These are phyloP conservation scores for Phalacrocorax brasilianus DNA, from an alignment of 2,113 vertebrate species.

Conservation along the genomic window DNA sequence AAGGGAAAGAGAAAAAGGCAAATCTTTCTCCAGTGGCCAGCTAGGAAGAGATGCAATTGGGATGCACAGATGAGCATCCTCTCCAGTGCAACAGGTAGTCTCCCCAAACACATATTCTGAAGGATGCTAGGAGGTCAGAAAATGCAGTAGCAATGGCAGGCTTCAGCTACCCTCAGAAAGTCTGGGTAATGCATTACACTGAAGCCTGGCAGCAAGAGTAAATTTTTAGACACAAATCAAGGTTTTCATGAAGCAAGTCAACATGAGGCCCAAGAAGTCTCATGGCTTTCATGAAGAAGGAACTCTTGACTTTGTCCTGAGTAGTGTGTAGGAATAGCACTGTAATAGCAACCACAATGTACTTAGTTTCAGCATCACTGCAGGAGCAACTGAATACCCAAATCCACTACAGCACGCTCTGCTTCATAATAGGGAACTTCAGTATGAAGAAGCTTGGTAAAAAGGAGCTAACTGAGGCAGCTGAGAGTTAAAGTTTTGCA, in stretches of 20 bases:
- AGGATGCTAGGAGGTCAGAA: neutral
- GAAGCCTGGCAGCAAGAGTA: neutral
- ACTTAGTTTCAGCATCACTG: neutral
- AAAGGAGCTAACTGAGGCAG: neutral
- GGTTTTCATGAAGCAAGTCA: neutral
- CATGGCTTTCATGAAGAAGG: neutral
- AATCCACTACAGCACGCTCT: neutral
- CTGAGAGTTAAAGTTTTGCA: neutral
- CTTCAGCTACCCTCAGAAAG: neutral
- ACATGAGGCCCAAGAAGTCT: neutral
- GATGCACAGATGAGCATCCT: fast-evolving
- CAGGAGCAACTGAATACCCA: neutral
- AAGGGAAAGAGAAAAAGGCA: neutral
- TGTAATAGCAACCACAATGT: neutral
- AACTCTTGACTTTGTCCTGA: neutral
- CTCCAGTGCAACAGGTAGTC: neutral
- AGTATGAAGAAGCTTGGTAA: neutral
- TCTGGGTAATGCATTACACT: neutral
- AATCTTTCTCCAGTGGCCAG: neutral
- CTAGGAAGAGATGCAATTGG: neutral
- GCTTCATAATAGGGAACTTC: neutral
- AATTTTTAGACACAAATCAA: neutral
- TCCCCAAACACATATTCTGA: neutral
- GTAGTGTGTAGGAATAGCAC: neutral
- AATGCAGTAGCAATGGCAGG: neutral